Conservation (phyloP, 2,888 invertebrate genomes). For the Phyllotreta striolata region DNA sequence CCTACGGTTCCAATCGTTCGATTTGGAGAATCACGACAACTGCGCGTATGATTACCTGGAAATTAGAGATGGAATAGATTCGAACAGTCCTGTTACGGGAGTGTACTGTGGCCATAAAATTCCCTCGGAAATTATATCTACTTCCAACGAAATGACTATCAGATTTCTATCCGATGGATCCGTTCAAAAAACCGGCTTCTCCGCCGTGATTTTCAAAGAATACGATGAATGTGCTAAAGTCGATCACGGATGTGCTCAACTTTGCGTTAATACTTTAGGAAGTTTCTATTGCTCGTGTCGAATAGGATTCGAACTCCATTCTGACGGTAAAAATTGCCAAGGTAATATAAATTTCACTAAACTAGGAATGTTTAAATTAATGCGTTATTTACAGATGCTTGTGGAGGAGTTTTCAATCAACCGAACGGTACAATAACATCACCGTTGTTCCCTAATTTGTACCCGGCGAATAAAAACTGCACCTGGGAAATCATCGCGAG, state of each 20-base stretch:
- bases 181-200: conserved; percentile 97
- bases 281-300: conserved; percentile 92
- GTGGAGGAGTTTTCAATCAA: conserved; percentile 85
- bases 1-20: conserved; percentile 95
- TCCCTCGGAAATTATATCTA: conserved; percentile 92
- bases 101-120: conserved; percentile 96
- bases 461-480: conserved; percentile 95
- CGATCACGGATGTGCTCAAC: conserved; percentile 96
- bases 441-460: conserved; percentile 94
- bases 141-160: conserved; percentile 87
- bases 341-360: conserved; percentile 64
- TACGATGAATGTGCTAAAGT: conserved; percentile 93
- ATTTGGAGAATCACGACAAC: conserved; percentile 98
- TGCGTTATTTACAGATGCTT: conserved; percentile 78
- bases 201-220: conserved; percentile 96
- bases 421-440: conserved; percentile 94
- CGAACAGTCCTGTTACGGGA: conserved; percentile 83
- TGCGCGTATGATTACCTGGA: conserved; percentile 98
- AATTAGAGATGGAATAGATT: conserved; percentile 85
- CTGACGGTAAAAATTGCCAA: conserved; percentile 97
- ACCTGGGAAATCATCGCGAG: conserved; percentile 98
- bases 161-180: conserved; percentile 97
- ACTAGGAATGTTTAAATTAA: conserved; percentile 1
- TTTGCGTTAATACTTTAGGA: conserved; percentile 88
- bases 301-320: conserved; percentile 95